Evolutionary conservation across 2,888 invertebrate genomes (phyloP), one percentile per base, ranked within the genome.

Genomic region (Acronicta alni): DNA sequence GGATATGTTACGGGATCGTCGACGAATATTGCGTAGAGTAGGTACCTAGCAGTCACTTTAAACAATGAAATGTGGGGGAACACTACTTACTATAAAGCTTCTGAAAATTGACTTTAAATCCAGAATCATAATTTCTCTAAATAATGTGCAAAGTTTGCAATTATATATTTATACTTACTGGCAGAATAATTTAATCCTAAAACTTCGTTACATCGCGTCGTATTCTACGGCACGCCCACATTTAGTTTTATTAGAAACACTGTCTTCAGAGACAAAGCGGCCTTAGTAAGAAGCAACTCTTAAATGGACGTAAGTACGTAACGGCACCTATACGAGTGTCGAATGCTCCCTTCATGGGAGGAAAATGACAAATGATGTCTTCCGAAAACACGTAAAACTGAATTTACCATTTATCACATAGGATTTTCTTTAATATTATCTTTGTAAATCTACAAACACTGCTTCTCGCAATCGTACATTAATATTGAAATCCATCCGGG

Each of bases 321-420:
- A 63, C 47, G 58, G 59, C 68, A 57, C 56, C 18, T 54, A 59
- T 30, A 38, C 54, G 75, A 69, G 62, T 64, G 64, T 52, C 55
- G 60, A 69, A 70, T 57, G 57, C 57, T 72, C 65, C 43, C 26
- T 59, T 58, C 69, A 56, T 72, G 55, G 72, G 65, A 62, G 73
- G 76, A 63, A 79, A 76, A 82, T 83, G 86, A 85, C 82, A 86
- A 85, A 87, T 84, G 80, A 79, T 63, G 63, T 70, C 55, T 72
- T 79, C 72, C 70, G 74, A 71, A 74, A 78, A 76, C 79, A 80
- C 77, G 77, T 77, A 82, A 81, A 84, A 81, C 75, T 67, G 60
- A 76, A 77, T 75, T 66, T 57, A 66, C 72, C 77, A 79, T 82
- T 82, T 82, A 79, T 84, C 79, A 78, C 75, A 47, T 52, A 38